phyloP scores from a whole-genome alignment of 1,140 invertebrate genomes.

The Phymastichus coffea region DNA sequence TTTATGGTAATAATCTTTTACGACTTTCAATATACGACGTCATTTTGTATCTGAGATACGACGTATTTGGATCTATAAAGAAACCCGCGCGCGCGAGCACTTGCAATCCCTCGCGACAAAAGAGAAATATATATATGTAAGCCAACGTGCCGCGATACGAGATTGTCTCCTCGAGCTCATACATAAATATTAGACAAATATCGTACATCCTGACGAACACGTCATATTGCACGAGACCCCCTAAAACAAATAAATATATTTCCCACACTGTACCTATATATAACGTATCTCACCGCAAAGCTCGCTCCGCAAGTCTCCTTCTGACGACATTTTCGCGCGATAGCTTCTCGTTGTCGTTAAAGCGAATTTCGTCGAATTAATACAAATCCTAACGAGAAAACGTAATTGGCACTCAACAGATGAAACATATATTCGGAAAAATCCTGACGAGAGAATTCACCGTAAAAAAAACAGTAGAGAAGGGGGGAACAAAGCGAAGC shows the following conservation, averaged over 20 bases:
- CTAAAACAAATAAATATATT: background rate
- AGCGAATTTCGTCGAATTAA: background rate
- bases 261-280: background rate
- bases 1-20: background rate
- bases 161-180: conserved; percentile 4
- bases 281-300: conserved; percentile 2
- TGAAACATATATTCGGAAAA: too few species aligned
- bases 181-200: conserved; percentile 26
- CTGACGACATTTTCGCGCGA: too few species aligned
- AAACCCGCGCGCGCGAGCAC: background rate
- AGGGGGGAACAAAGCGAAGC: too few species aligned
- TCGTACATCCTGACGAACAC: background rate
- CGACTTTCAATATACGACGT: background rate
- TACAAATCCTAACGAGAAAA: too few species aligned
- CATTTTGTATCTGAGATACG: background rate
- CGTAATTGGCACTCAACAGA: too few species aligned
- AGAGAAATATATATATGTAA: background rate
- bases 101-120: background rate
- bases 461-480: too few species aligned
- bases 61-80: background rate
- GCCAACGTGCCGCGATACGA: background rate
- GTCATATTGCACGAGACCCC: background rate
- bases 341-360: background rate
- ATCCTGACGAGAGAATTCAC: too few species aligned
- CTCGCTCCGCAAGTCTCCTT: too few species aligned